Evolutionary conservation across 2,888 invertebrate species (phyloP).

Genomic region (Drosophila cognata): DNA sequence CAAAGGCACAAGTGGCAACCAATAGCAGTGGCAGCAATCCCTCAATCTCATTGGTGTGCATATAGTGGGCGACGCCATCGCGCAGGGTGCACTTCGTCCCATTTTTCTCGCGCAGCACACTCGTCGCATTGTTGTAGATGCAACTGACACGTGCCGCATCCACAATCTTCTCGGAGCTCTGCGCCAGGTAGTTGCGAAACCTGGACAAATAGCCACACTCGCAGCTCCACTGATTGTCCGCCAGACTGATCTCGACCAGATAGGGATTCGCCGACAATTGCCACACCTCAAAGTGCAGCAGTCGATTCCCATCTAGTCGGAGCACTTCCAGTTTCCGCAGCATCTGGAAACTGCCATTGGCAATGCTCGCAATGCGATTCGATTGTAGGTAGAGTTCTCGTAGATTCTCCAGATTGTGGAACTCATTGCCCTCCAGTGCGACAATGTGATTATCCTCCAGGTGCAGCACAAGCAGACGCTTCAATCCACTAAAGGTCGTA

Average conservation of each 20-base stretch:
- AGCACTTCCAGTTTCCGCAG: constrained; percentile 93
- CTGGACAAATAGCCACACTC: constrained; percentile 93
- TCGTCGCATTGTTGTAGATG: constrained; percentile 90
- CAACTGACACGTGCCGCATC: constrained; percentile 92
- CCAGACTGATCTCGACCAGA: constrained; percentile 93
- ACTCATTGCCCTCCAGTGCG: constrained; percentile 92
- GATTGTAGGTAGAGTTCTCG: constrained; percentile 94
- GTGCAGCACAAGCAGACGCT: constrained; percentile 91
- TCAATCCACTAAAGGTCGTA: constrained; percentile 95
- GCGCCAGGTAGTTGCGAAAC: constrained; percentile 92
- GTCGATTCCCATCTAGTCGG: constrained; percentile 93
- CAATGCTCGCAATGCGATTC: constrained; percentile 92
- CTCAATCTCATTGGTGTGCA: constrained; percentile 88
- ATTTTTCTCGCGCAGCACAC: constrained; percentile 91
- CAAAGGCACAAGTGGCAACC: constrained; percentile 91
- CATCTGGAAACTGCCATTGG: constrained; percentile 93
- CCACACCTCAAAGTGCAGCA: constrained; percentile 94
- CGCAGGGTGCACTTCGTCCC: constrained; percentile 91
- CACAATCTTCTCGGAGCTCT: constrained; percentile 91
- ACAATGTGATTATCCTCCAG: constrained; percentile 94
- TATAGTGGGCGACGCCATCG: constrained; percentile 90
- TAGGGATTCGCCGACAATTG: constrained; percentile 93
- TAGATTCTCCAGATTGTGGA: constrained; percentile 92
- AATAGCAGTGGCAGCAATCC: constrained; percentile 92
- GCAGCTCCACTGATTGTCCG: constrained; percentile 95